Evolutionary conservation across 2,888 invertebrate species (phyloP).

Genomic region (Drosophila demipolita): DNA sequence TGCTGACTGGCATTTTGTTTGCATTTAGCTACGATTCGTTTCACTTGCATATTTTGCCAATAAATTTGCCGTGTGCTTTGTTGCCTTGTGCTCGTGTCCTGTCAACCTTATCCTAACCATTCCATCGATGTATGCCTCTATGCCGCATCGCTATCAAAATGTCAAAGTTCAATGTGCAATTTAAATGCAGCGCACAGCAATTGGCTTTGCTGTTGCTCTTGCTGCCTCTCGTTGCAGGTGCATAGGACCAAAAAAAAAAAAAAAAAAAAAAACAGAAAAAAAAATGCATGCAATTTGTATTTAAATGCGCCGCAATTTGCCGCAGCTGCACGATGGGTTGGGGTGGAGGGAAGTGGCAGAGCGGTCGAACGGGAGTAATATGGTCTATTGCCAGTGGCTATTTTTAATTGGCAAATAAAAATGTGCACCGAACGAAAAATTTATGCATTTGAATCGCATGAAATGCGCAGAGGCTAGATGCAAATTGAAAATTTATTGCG

Average conservation of each 20-base stretch:
- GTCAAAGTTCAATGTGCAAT: constrained; percentile 80
- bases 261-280: constrained; percentile 13
- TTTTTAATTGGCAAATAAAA: constrained; percentile 78
- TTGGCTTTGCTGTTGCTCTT: constrained; percentile 40
- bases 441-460: constrained; percentile 59
- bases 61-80: constrained; percentile 61
- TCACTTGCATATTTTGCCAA: constrained; percentile 74
- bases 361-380: neutral
- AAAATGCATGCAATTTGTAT: constrained; percentile 74
- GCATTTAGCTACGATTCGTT: constrained; percentile 69
- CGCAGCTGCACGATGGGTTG: constrained; percentile 29
- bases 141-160: constrained; percentile 68
- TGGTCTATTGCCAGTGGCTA: constrained; percentile 50
- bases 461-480: constrained; percentile 31
- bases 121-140: constrained; percentile 43
- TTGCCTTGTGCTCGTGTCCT: neutral
- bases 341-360: neutral
- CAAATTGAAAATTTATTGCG: constrained; percentile 67
- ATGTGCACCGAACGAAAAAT: constrained; percentile 55
- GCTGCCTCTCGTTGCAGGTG: constrained; percentile 28
- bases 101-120: constrained; percentile 59
- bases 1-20: constrained; percentile 58
- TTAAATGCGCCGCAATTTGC: constrained; percentile 70
- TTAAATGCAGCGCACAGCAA: constrained; percentile 76
- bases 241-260: constrained; percentile 3